Base-by-base conservation (phyloP, 2,797 vertebrate genomes). In the Phalloptychus januarius region DNA sequence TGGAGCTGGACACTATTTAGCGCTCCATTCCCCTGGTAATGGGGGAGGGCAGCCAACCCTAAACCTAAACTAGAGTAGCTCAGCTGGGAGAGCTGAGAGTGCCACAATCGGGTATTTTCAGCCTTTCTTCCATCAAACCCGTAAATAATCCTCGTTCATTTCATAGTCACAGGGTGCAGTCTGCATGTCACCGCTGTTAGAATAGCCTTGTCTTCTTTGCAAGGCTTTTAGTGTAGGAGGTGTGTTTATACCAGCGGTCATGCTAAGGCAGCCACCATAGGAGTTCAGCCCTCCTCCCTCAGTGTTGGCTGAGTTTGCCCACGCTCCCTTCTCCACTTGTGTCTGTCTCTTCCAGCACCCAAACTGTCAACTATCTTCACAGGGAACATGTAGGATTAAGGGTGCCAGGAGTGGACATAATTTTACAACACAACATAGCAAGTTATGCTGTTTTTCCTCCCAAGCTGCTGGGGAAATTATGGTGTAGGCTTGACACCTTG, bases 201-300 rank as follows among this genome's bases (percentile, higher is more conserved):
- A 93, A 88, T 80, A 88, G 86, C 88, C 54, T 56, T 81, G 85
- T 85, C 91, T 94, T 89, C 92, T 94, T 94, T 93, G 93, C 93
- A 82, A 92, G 86, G 92, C 93, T 94, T 95, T 93, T 93, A 94
- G 94, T 93, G 89, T 92, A 86, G 91, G 89, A 92, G 92, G 91
- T 93, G 93, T 94, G 91, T 95, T 96, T 94, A 93, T 94, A 89
- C 90, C 92, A 90, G 69, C 74, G 91, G 92, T 90, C 92, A 87
- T 76, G 86, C 88, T 84, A 85, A 91, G 88, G 87, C 84, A 89
- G 91, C 83, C 86, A 87, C 87, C 91, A 81, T 54, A 81, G 89
- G 92, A 88, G 81, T 82, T 78, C 87, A 31, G 82, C 89, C 85
- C 84, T 90, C 90, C 88, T 91, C 78, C 72, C 83, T 79, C 80